These are phyloP conservation scores for Andrena camellia DNA, from an alignment of 2,888 invertebrate species.

Conservation along the genomic window DNA sequence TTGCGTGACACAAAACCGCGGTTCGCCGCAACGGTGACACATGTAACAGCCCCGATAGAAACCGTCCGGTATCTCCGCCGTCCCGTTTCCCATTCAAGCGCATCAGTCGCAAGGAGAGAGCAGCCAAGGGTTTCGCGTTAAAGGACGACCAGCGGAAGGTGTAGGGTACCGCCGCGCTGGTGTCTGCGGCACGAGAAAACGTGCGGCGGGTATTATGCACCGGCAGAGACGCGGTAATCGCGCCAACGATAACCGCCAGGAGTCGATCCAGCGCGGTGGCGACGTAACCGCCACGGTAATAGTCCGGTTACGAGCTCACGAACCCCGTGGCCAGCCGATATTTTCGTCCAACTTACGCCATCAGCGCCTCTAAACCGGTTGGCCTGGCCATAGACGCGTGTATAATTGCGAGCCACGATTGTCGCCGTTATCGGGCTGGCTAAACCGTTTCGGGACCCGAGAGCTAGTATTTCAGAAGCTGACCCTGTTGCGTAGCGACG, in stretches of 20 bases:
- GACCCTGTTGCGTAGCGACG: not conserved
- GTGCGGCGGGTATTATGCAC: not conserved
- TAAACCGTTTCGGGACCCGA: constrained; percentile 37
- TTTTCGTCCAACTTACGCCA: constrained; percentile 53
- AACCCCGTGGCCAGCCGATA: constrained; percentile 34
- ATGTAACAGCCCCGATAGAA: constrained; percentile 26
- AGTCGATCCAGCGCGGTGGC: constrained; percentile 26
- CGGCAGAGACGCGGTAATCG: constrained; percentile 16
- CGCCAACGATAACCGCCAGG: constrained; percentile 12
- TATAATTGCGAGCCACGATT: constrained; percentile 61
- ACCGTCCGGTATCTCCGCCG: constrained; percentile 7
- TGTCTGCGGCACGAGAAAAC: not conserved
- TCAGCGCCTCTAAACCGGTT: constrained; percentile 40
- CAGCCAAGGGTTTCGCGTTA: too few species aligned
- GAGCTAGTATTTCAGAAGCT: constrained; percentile 46
- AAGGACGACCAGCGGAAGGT: not conserved
- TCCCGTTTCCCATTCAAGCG: constrained; percentile 15
- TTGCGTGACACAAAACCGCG: constrained; percentile 47
- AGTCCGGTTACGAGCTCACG: constrained; percentile 51
- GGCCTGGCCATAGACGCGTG: constrained; percentile 4
- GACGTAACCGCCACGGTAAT: constrained; percentile 43
- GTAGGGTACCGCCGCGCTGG: not conserved
- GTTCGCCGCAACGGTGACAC: constrained; percentile 51
- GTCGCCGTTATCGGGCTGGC: constrained; percentile 53
- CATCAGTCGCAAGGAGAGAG: not conserved